Evolutionary conservation across 1,140 invertebrate species (phyloP).

Genomic region (Tigriopus japonicus): DNA sequence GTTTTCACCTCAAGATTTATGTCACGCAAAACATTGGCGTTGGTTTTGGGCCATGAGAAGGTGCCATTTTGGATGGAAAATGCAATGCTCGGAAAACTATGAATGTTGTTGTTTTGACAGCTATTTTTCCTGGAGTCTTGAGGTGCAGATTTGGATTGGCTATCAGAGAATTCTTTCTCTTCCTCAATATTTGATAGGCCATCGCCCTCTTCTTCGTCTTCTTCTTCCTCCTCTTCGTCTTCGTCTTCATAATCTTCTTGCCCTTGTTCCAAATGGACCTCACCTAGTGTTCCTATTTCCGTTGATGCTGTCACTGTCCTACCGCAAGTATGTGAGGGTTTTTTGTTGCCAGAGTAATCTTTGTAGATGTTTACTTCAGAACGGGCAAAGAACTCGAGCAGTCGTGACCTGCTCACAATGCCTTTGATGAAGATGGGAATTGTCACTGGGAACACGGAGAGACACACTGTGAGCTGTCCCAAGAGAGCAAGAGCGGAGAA

Average conservation of each 20-base stretch:
- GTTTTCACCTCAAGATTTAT: slow-evolving; percentile 9
- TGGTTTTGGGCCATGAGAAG: neutral
- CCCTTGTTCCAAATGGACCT: neutral
- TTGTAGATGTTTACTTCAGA: slow-evolving; percentile 39
- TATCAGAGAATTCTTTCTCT: neutral
- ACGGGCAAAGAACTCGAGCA: slow-evolving; percentile 42
- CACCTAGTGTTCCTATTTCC: no score
- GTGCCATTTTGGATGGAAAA: neutral
- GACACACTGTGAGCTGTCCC: slow-evolving; percentile 53
- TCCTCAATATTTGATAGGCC: slow-evolving; percentile 1
- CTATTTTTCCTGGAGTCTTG: no score
- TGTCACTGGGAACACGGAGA: slow-evolving; percentile 55
- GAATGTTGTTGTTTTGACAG: neutral
- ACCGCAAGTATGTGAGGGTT: neutral
- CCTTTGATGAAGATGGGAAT: slow-evolving; percentile 55
- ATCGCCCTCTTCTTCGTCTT: neutral
- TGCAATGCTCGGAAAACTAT: neutral
- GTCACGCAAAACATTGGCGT: slow-evolving; percentile 2
- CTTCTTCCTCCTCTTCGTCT: neutral
- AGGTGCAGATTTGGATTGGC: neutral
- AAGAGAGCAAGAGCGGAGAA: slow-evolving; percentile 57
- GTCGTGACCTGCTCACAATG: slow-evolving; percentile 36
- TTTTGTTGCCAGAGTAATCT: neutral
- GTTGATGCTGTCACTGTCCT: no score
- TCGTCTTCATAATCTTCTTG: slow-evolving; percentile 5